Evolutionary conservation across 2,113 vertebrate genomes (phyloP), one percentile per base, ranked within the genome.

Genomic region (Cyanistes caeruleus): DNA sequence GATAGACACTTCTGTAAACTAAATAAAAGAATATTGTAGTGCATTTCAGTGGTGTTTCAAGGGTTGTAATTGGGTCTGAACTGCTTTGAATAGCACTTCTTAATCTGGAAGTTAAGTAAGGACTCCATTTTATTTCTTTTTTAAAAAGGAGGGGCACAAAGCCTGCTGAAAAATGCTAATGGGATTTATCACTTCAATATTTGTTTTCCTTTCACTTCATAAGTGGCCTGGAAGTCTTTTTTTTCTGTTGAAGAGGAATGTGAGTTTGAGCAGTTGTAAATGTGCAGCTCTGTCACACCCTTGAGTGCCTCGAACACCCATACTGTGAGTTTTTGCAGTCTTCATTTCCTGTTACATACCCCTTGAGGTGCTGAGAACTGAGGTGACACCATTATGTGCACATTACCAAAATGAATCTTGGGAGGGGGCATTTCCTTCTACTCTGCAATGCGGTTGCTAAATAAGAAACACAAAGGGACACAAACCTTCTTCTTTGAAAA

Each of bases 1-100:
- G 98, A 99, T 97, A 99, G 98, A 99, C 98, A 98, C 98, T 98
- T 98, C 98, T 99, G 98, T 99, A 99, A 99, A 99, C 98, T 98
- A 98, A 99, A 99, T 99, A 99, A 99, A 98, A 99, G 95, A 98
- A 98, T 98, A 99, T 98, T 97, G 97, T 99, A 99, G 98, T 99
- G 98, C 97, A 94, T 96, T 97, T 95, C 79, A 89, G 94, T 98
- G 92, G 86, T 98, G 89, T 95, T 97, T 94, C 86, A 92, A 92
- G 96, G 96, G 69, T 87, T 86, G 39, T 85, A 74, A 67, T 41
- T 87, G 75, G 43, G n/a, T 75, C 79, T 91, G 62, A 73, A 83
- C 53, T 69, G n/a, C n/a, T 85, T 79, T 52, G 62, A 80, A 30
- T 82, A 83, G 49, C 62, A 67, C 33, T 90, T 65, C 9, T 51